Evolutionary conservation across 2,113 vertebrate species (phyloP), one percentile per base, ranked within the genome.

Genomic region (Urocynchramus pylzowi): DNA sequence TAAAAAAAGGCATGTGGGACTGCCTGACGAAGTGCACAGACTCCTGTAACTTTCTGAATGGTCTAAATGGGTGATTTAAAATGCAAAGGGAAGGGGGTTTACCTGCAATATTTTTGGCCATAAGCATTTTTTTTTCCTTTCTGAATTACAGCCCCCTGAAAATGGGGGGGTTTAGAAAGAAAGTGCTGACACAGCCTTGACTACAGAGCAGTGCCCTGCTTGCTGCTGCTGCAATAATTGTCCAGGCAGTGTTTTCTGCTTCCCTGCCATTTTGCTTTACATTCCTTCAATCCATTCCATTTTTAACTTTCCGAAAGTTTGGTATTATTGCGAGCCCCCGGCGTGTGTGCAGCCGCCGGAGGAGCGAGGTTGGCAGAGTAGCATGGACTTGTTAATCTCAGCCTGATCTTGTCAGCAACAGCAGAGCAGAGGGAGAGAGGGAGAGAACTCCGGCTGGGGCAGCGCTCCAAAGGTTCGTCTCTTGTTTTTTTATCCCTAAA

Each of bases 301-400:
- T 84, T 95, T 96, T 89, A 97, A 97, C 95, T 97, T 97, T 95
- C 27, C 2, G 4, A 96, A 97, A 97, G 96, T 97, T 97, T 97
- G 84, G 5, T 47, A 7, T 86, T 30, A 84, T 87, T 60, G 27
- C n/a, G 74, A 97, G 89, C 94, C 93, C 75, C 21, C 54, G 78
- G 93, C 63, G 87, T 23, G 95, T 12, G 95, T 42, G 77, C 89
- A 75, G 59, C 52, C 15, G 87, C 23, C 84, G 21, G 93, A 70
- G 93, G 70, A 80, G 85, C 11, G 16, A 49, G 92, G 59, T 5
- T 86, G 96, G 60, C 78, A 79, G 97, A 96, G 96, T 49, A 60
- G 97, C 95, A 75, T 90, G 97, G 97, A 97, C 95, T 97, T 97
- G 97, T 96, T 97, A 65, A 97, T 97, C 97, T 97, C 94, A 96